Base-by-base conservation (phyloP, 2,113 vertebrate species). In the Ceratotherium simum region DNA sequence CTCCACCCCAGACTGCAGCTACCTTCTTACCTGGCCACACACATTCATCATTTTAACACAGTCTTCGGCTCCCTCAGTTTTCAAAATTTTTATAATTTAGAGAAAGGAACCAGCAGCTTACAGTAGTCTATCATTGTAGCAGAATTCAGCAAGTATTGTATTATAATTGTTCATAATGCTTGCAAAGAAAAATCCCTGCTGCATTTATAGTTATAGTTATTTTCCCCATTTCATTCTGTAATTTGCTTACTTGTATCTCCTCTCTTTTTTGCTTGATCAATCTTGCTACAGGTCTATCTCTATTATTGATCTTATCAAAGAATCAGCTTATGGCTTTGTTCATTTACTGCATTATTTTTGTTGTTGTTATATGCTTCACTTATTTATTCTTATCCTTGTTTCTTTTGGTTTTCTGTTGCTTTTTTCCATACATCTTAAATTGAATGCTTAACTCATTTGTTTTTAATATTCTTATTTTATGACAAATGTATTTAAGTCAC, bases 61-160 rank as follows among this genome's bases (percentile, higher is more conserved):
- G 48, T 9, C 21, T 70, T 91, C 31, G 42, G 21, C 39, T 91
- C n/a, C 36, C 64, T 81, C 51, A n/a, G 79, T 54, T 79, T 67
- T 91, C 12, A 79, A 91, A 91, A 42, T 80, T 79, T 92, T 72
- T 36, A n/a, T 36, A 72, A 48, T 82, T 48, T 82, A 91, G 20
- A 46, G 31, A 60, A 46, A 72, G 29, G 39, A 92, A 82, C 2
- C 21, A 72, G 54, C 29, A 82, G 10, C 21, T 72, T 65, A 60
- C n/a, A 54, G 56, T 48, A 76, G 31, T 33, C 46, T 25, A 58
- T 70, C 64, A 81, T 8, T 18, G n/a, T 46, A 91, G 29, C 36
- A 81, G 48, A 29, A 70, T 70, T 69, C 90, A 81, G 31, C 29
- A 82, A 82, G 9, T 70, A 20, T 46, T 81, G 48, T 33, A 16